A percentile compares a stretch with the other conserved stretches of the same genome.
Conservation (phyloP, 2,113 vertebrate genomes). For the Centropristis striata region DNA sequence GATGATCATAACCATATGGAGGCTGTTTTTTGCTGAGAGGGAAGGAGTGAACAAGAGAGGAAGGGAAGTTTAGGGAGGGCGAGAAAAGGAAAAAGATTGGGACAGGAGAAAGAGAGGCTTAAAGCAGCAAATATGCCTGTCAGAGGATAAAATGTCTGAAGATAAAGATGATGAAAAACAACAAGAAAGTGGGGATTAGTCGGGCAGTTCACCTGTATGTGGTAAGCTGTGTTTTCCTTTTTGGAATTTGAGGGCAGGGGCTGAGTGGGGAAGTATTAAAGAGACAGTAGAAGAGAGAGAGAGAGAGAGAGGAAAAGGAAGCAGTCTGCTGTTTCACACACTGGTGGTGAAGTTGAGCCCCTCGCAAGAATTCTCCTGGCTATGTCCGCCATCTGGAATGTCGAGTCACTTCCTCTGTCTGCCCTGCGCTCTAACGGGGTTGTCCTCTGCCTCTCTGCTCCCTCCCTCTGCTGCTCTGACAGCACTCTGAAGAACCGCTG, state of each 20-base stretch:
- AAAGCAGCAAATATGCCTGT: constrained; percentile 11
- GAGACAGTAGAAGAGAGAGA: constrained; percentile 23
- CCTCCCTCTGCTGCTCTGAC: constrained; percentile 72
- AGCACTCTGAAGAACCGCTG: constrained; percentile 58
- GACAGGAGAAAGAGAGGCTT: constrained; percentile 9
- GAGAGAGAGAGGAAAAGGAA: constrained; percentile 61
- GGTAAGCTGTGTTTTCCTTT: constrained; percentile 38
- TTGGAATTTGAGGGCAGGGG: constrained; percentile 57
- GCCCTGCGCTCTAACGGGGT: constrained; percentile 61
- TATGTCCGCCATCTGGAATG: constrained; percentile 80
- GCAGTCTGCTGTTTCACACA: constrained; percentile 75
- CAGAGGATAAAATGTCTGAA: constrained; percentile 2
- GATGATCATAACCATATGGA: constrained; percentile 87
- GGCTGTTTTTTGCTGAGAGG: constrained; percentile 68
- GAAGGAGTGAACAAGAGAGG: constrained; percentile 59
- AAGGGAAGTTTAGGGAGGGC: constrained; percentile 45
- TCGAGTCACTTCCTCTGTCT: constrained; percentile 83
- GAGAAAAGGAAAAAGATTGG: constrained; percentile 29
- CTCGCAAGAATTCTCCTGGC: constrained; percentile 80
- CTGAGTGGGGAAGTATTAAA: constrained; percentile 39
- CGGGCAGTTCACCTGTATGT: constrained; percentile 33
- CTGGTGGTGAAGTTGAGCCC: constrained; percentile 78
- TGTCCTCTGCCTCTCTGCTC: constrained; percentile 64
- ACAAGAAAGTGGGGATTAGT: constrained; percentile 21
- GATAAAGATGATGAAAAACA: constrained; percentile 31